Conservation (phyloP, 2,888 invertebrate species). For the Ashinkailepas kermadecensis region DNA sequence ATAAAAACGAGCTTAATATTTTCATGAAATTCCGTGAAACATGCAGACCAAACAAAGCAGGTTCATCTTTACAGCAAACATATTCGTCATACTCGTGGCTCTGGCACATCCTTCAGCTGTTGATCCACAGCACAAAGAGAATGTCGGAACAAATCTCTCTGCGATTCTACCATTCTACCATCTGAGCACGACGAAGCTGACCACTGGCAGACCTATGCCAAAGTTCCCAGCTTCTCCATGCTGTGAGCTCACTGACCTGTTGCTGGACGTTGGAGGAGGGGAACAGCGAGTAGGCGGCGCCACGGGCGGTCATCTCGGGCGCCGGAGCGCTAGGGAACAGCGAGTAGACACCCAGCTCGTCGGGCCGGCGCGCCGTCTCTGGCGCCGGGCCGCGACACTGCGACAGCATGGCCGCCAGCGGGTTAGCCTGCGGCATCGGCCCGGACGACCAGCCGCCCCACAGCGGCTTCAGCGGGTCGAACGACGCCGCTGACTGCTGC, state of each 20-base stretch:
- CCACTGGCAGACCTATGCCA: too few species aligned
- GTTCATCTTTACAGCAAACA: too few species aligned
- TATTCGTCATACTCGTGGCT: too few species aligned
- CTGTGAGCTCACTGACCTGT: not conserved
- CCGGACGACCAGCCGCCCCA: constrained; percentile 20
- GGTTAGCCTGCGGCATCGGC: not conserved
- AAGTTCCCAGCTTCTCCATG: too few species aligned
- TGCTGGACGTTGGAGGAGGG: not conserved
- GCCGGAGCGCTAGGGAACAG: constrained; percentile 35
- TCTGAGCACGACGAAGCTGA: too few species aligned
- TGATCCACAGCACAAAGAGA: too few species aligned
- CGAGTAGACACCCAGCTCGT: constrained; percentile 37
- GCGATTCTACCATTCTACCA: too few species aligned
- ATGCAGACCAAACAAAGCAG: too few species aligned
- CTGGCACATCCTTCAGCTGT: too few species aligned
- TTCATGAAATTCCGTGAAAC: too few species aligned
- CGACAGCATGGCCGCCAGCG: constrained; percentile 13
- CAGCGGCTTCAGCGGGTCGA: constrained; percentile 19
- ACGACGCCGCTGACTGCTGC: not conserved
- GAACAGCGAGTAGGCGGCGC: constrained; percentile 51
- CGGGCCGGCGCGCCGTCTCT: constrained; percentile 8
- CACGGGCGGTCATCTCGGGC: constrained; percentile 34
- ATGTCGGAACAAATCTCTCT: too few species aligned
- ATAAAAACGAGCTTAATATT: not conserved
- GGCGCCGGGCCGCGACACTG: not conserved